These are phyloP conservation scores for Sorex fumeus DNA, from an alignment of 2,113 vertebrate species.

Conservation along the genomic window DNA sequence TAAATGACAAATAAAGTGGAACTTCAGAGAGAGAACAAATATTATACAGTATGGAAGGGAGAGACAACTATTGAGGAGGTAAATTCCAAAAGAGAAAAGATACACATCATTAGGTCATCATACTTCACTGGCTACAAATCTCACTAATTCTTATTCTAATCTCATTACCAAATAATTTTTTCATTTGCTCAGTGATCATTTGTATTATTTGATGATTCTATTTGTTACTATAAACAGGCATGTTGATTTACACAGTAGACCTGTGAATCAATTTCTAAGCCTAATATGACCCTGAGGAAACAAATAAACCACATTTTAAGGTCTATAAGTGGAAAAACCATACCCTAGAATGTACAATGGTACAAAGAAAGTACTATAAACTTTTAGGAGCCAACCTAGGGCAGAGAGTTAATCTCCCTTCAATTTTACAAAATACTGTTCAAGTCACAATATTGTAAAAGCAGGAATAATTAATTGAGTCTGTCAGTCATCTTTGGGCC, in stretches of 20 bases:
- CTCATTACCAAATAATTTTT: background rate
- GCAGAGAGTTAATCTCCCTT: background rate
- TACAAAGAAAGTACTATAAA: background rate
- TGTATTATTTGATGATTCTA: background rate
- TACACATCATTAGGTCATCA: background rate
- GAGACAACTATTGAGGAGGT: background rate
- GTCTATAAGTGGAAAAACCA: conserved; percentile 1
- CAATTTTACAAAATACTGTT: background rate
- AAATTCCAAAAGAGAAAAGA: background rate
- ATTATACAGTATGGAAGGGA: background rate
- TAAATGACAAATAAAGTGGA: conserved; percentile 23
- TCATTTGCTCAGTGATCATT: background rate
- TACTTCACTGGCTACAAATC: background rate
- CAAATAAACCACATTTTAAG: conserved; percentile 31
- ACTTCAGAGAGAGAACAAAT: background rate
- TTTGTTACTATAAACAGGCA: conserved; percentile 8
- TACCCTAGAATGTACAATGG: no score
- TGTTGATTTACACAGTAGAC: background rate
- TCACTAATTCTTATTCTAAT: background rate
- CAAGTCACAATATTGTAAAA: background rate
- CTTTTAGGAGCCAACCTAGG: background rate
- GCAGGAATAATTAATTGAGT: background rate
- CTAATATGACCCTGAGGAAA: background rate
- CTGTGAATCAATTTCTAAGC: conserved; percentile 31
- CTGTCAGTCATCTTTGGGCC: background rate